Conservation (phyloP, 2,797 vertebrate genomes). For the Gobio occitaniae region DNA sequence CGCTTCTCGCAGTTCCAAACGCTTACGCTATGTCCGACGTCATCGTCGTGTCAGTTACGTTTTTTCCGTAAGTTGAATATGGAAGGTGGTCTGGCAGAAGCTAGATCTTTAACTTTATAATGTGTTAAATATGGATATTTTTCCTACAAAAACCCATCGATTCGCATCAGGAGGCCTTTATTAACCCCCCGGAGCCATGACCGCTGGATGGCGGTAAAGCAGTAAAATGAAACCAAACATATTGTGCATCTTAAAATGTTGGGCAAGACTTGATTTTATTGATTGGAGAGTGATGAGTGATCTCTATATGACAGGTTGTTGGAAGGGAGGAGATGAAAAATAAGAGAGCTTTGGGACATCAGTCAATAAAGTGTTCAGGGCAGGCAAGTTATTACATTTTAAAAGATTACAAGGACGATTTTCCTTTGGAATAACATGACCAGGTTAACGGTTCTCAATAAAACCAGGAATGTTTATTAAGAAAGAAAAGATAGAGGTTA, state of each 20-base stretch:
- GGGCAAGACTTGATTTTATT: not conserved
- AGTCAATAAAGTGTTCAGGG: not conserved
- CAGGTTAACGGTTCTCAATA: not conserved
- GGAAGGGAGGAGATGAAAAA: not conserved
- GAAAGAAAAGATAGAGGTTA: not conserved
- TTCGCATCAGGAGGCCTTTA: too few relatives aligned
- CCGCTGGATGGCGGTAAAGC: not conserved
- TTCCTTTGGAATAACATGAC: not conserved
- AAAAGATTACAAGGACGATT: not conserved
- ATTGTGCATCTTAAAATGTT: not conserved
- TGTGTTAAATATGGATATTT: too few relatives aligned
- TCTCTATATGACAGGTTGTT: not conserved
- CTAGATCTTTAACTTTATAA: too few relatives aligned
- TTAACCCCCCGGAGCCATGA: too few relatives aligned
- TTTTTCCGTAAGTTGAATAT: too few relatives aligned
- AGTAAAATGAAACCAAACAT: not conserved
- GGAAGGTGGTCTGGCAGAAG: too few relatives aligned
- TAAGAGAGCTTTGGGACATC: not conserved
- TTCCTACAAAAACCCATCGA: too few relatives aligned
- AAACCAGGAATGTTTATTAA: slow-evolving; percentile 5
- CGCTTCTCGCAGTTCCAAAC: too few relatives aligned
- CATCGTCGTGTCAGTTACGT: too few relatives aligned
- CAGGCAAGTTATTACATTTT: not conserved
- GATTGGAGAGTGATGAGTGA: not conserved
- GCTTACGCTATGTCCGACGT: too few relatives aligned